Percentiles rank a stretch among this genome's conserved stretches.
Conservation (phyloP, 2,888 invertebrate genomes). For the Agrochola macilenta region DNA sequence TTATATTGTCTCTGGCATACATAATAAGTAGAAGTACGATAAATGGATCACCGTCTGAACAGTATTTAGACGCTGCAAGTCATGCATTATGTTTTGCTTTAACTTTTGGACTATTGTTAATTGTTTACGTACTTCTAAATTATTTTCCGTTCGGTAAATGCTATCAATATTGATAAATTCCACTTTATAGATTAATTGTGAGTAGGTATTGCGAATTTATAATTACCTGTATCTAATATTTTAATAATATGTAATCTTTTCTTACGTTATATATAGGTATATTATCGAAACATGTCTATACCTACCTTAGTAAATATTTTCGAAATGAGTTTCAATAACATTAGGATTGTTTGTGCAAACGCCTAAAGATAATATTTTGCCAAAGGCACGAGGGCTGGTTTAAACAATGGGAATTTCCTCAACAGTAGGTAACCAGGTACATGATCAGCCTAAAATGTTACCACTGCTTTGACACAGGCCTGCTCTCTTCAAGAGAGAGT, state of each 20-base stretch:
- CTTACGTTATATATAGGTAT: neutral
- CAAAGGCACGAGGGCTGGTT: neutral
- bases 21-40: neutral
- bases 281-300: slow-evolving; percentile 20
- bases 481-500: too few species aligned
- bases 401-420: neutral
- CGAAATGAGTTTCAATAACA: neutral
- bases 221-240: slow-evolving; percentile 22
- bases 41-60: neutral
- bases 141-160: neutral
- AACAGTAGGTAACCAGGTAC: neutral
- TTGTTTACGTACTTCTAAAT: neutral
- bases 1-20: neutral
- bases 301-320: neutral
- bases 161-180: slow-evolving; percentile 10
- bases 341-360: neutral
- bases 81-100: neutral
- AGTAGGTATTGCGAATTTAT: slow-evolving; percentile 13
- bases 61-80: neutral
- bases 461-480: too few species aligned
- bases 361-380: slow-evolving; percentile 14
- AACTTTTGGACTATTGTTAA: neutral
- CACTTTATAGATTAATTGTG: slow-evolving; percentile 6
- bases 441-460: too few species aligned
- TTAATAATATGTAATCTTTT: slow-evolving; percentile 16